Evolutionary conservation across 1,140 invertebrate species (phyloP).

Genomic region (Aphis craccivora): DNA sequence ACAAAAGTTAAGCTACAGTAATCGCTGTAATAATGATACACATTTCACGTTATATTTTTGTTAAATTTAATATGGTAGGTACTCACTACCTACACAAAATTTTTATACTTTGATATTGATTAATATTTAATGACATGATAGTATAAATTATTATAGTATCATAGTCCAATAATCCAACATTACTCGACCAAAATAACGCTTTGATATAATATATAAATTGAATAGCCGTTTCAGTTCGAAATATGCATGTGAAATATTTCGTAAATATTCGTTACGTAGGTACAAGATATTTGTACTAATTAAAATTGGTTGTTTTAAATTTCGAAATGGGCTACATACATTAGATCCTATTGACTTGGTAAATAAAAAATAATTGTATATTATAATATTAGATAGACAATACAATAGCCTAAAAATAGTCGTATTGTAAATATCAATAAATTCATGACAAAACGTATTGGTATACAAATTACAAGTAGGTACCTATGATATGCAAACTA

Average conservation of each 20-base stretch:
- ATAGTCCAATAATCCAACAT: constrained; percentile 5
- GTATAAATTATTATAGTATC: not conserved
- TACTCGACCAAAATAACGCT: not conserved
- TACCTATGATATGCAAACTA: not conserved
- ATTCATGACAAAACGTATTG: no score
- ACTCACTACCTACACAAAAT: not conserved
- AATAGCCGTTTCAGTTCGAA: not conserved
- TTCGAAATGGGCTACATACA: not conserved
- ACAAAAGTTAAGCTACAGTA: not conserved
- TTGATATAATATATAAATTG: not conserved
- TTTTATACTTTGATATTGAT: not conserved
- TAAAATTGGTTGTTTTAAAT: not conserved
- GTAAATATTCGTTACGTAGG: not conserved
- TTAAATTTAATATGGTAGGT: not conserved
- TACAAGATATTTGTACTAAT: not conserved
- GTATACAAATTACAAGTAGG: no score
- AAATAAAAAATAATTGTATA: not conserved
- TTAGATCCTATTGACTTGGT: no score
- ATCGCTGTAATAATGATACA: not conserved
- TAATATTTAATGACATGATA: constrained; percentile 3
- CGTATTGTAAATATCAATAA: no score
- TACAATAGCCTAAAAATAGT: no score
- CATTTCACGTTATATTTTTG: not conserved
- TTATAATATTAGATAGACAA: no score
- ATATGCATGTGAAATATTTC: not conserved